Conservation (phyloP, 2,888 invertebrate species). For the Dusona sp. region DNA sequence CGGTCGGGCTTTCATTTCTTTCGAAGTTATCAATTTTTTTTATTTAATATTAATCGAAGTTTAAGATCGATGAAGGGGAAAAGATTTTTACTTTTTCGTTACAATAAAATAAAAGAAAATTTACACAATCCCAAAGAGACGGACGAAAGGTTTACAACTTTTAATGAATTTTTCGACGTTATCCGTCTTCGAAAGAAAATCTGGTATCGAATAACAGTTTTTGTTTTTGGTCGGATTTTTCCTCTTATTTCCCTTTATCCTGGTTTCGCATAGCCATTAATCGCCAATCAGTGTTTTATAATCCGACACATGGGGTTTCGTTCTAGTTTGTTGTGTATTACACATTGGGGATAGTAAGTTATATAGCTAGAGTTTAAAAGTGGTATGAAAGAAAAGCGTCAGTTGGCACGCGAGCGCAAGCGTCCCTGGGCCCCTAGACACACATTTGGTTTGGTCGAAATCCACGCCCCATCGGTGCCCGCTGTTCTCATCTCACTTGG, state of each 20-base stretch:
- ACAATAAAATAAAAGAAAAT: neutral
- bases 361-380: conserved; percentile 23
- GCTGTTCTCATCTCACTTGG: conserved; percentile 58
- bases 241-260: neutral
- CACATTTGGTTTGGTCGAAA: conserved; percentile 68
- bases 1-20: neutral
- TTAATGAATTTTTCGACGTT: no score
- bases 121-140: neutral
- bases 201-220: neutral
- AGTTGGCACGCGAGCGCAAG: conserved; percentile 83
- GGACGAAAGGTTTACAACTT: neutral
- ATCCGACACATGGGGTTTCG: conserved; percentile 69
- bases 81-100: neutral
- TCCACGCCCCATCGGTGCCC: conserved; percentile 64
- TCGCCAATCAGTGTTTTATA: conserved; percentile 75
- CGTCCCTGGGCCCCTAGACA: conserved; percentile 69
- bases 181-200: neutral
- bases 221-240: neutral
- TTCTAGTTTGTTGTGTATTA: conserved; percentile 8
- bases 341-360: neutral
- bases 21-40: neutral
- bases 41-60: neutral
- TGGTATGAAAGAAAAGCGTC: conserved; percentile 72
- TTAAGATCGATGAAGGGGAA: neutral
- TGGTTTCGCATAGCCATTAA: conserved; percentile 31